A percentile compares a stretch with the other conserved stretches of the same genome.
Conservation (phyloP, 2,888 invertebrate genomes). For the Acrobasis repandana region DNA sequence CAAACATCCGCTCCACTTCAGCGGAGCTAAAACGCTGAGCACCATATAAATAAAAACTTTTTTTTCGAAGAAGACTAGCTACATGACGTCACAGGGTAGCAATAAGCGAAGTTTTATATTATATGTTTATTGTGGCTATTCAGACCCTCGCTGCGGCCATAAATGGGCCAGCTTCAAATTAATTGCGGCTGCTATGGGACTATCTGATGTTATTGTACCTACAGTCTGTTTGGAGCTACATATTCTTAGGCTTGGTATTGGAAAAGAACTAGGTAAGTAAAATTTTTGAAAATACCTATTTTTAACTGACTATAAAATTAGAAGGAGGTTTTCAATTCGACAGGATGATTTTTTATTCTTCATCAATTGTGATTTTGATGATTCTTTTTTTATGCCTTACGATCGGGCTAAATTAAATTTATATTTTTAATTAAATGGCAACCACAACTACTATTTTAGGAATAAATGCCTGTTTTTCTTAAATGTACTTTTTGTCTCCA, state of each 20-base stretch:
- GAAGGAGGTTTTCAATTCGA: too few relatives aligned
- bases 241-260: neutral
- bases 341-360: too few relatives aligned
- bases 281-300: too few relatives aligned
- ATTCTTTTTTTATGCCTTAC: too few relatives aligned
- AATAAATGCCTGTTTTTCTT: too few relatives aligned
- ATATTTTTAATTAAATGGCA: too few relatives aligned
- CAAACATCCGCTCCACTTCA: neutral
- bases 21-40: neutral
- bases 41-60: neutral
- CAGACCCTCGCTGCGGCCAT: neutral
- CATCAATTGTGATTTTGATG: too few relatives aligned
- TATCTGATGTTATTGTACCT: neutral
- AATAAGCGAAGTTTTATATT: neutral
- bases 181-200: neutral
- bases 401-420: too few relatives aligned
- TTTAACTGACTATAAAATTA: too few relatives aligned
- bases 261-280: too few relatives aligned
- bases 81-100: neutral
- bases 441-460: too few relatives aligned
- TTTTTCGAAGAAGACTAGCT: neutral
- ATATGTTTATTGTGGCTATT: neutral
- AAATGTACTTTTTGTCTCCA: too few relatives aligned
- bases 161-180: slow-evolving; percentile 6
- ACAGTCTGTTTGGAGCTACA: neutral